Base-by-base conservation (phyloP, 2,888 invertebrate genomes). In the Eledona agricola region DNA sequence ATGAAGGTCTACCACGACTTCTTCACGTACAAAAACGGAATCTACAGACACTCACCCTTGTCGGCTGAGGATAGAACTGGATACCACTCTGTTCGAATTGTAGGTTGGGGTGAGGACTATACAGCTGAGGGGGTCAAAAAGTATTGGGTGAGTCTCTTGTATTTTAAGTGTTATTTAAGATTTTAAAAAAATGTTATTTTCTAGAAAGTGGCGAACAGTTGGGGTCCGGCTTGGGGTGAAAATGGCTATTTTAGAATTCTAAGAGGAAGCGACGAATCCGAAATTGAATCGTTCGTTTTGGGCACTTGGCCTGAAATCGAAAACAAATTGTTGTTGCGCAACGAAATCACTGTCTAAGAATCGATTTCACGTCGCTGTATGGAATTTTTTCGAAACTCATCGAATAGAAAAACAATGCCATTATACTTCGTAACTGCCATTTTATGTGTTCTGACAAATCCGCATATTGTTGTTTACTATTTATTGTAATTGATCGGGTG, bases 161-260 rank as follows among this genome's bases (percentile, higher is more conserved):
- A 11, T 3, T 28, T 11, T 47, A 20, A 22, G 53, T 35, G 13
- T 26, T 17, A 32, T 19, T 29, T 32, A 31, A 1, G n/a, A 12
- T 23, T 26, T 26, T 26, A 26, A 4, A 11, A 12, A 31, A 11
- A 11, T 37, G n/a, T 50, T 57, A 55, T 17, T 55, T 77, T 79
- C 2, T 79, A 96, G 96, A 81, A 91, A 70, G 93, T 89, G 25
- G 93, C 93, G 31, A 97, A 97, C 78, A 94, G 94, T 17, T 97
- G 97, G 97, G 96, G 97, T 4, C 69, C 76, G 0, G 79, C 85
- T 61, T 97, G 96, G 96, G 97, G 96, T 4, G 95, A 96, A 72
- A 79, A 85, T 56, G 97, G 97, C 0, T 89, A 86, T 72, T 96
- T 97, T 85, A 84, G 88, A 52, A 96, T 97, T 65, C 76, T 82